These are phyloP conservation scores for Dendropsophus ebraccatus DNA, from an alignment of 2,113 vertebrate species.

Conservation along the genomic window DNA sequence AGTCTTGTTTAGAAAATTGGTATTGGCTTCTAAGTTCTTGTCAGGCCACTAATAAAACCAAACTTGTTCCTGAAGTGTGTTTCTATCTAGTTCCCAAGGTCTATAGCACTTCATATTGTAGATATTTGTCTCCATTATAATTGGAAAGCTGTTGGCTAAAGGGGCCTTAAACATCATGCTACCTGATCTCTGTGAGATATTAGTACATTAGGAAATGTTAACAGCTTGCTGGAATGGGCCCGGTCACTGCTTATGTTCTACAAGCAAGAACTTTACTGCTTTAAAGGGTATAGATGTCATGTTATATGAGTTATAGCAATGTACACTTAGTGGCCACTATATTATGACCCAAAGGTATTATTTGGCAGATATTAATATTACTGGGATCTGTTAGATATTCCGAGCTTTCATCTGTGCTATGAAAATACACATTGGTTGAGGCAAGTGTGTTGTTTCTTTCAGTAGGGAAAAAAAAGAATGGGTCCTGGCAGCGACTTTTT, in stretches of 20 bases:
- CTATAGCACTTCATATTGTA: conserved; percentile 4
- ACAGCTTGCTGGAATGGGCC: background rate
- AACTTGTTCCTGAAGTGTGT: background rate
- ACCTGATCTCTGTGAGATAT: background rate
- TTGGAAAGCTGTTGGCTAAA: background rate
- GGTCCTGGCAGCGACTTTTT: background rate
- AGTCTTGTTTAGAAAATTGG: background rate
- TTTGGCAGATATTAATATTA: background rate
- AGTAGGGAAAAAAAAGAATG: background rate
- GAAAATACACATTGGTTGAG: background rate
- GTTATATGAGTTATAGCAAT: background rate
- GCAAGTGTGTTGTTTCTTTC: background rate
- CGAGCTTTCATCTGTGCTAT: too few species aligned
- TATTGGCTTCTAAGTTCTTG: background rate
- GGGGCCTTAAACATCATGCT: background rate
- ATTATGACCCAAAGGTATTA: background rate
- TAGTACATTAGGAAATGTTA: background rate
- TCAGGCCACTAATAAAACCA: background rate
- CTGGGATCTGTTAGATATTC: too few species aligned
- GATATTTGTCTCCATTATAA: background rate
- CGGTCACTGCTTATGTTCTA: background rate
- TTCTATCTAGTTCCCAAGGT: background rate
- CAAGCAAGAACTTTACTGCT: background rate
- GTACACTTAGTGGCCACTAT: background rate
- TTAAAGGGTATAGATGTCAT: background rate